Base-by-base conservation (phyloP, 2,888 invertebrate genomes). In the Tipula lateralis region DNA sequence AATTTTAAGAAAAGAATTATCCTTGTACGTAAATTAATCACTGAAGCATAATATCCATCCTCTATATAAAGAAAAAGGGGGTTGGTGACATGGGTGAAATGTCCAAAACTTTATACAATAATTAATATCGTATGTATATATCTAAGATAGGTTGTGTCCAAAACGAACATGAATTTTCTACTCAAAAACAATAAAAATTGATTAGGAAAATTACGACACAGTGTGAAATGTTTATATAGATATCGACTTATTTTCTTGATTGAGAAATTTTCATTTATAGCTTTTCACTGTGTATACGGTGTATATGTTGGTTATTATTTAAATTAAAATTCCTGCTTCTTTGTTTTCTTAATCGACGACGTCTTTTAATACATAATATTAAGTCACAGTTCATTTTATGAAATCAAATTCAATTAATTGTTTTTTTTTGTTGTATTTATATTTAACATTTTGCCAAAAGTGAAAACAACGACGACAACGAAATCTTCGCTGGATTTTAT, bases 401-500 rank as follows among this genome's bases (percentile, higher is more conserved):
- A 24, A 24, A 66, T 66, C 66, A 66, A 24, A 66, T 24, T 66
- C 24, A 24, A 66, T 66, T 66, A 24, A 66, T 66, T 44, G 2
- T 44, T 66, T 66, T 66, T 24, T 12, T 24, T n/a, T n/a, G n/a
- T n/a, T n/a, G n/a, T n/a, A n/a, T n/a, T n/a, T n/a, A n/a, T n/a
- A n/a, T 66, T 66, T 24, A n/a, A 36, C 5, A 36, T 36, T 39
- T 39, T 44, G 44, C 44, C 39, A 7, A 44, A 44, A 44, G 44
- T 16, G 44, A 44, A 2, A 44, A 66, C 9, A 12, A 66, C 19
- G 66, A 24, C 24, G 66, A 66, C 24, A 66, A 19, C 44, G 16
- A 66, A 66, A 66, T 66, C 24, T 66, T 66, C 66, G 66, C 24
- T 66, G 66, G 24, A 66, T 66, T 66, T 66, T 66, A 66, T 66